These are phyloP conservation scores for Chauna torquata DNA, from an alignment of 2,113 vertebrate genomes.

Conservation along the genomic window DNA sequence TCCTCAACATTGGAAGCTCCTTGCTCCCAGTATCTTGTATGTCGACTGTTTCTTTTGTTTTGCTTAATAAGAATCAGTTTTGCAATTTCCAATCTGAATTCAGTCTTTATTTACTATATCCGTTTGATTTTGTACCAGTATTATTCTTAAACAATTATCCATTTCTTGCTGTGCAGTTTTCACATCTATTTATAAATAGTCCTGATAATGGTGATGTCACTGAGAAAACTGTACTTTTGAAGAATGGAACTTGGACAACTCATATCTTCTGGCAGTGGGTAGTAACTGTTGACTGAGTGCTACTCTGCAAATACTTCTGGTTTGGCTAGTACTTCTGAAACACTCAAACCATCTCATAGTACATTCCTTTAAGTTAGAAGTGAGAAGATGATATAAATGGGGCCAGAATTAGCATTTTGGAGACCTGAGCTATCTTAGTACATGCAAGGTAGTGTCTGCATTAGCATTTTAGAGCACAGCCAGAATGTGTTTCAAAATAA, in stretches of 20 bases:
- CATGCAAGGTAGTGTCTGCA: neutral
- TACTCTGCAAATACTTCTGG: neutral
- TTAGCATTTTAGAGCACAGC: neutral
- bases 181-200: neutral
- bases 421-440: neutral
- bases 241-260: neutral
- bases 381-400: neutral
- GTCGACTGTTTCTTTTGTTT: neutral
- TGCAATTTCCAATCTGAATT: neutral
- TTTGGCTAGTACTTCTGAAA: slow-evolving; percentile 24
- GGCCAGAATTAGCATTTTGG: neutral
- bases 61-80: neutral
- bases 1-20: neutral
- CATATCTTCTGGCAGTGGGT: neutral
- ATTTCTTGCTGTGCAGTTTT: neutral
- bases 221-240: neutral
- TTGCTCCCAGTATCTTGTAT: neutral
- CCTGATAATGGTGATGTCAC: neutral
- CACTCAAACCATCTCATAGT: neutral
- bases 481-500: neutral
- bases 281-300: neutral
- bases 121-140: neutral
- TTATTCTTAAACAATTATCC: neutral
- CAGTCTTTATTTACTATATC: neutral
- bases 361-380: neutral